Base-by-base conservation (phyloP, 2,888 invertebrate species). In the Hypomecis atomaria region DNA sequence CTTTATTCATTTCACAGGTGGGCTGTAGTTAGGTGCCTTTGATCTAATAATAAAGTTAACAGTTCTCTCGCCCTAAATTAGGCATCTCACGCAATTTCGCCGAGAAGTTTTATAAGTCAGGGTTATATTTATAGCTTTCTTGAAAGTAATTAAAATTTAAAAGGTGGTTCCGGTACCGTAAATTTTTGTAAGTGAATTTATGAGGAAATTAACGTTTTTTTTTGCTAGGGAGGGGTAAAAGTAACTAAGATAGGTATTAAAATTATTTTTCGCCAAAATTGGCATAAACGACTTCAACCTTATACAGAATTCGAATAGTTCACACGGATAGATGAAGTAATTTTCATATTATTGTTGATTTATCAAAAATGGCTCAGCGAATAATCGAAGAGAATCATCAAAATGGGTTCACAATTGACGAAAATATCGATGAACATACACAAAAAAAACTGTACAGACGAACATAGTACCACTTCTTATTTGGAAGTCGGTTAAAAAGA, bases 141-240 rank as follows among this genome's bases (percentile, higher is more conserved):
- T 13, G n/a, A 42, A 54, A 49, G 57, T 54, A 57, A 63, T 58
- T 63, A 58, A 59, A 54, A 58, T 53, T 52, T 53, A 38, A 63
- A 45, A 45, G 40, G 23, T 37, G 44, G 40, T 45, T 49, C 52
- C 13, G 40, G 52, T 44, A 52, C 23, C 40, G 44, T 55, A 38
- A 37, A 61, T 61, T 61, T 61, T 44, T 50, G 44, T 53, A 40
- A 47, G 47, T 10, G 36, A 37, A 6, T 59, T 59, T 53, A 33
- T 8, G 50, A 1, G 10, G 10, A 50, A 58, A 40, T 37, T 43
- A 7, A 13, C 23, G 52, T 9, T 36, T 7, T 43, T 11, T 11
- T 6, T 43, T 3, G 5, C 5, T 33, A 47, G 11, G 37, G 49
- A 37, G 13, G 36, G 11, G 37, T 37, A 37, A 11, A 48, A n/a